A percentile compares a stretch with the other conserved stretches of the same genome.
These are phyloP conservation scores for Drosophila prostipennis DNA, from an alignment of 2,888 invertebrate genomes.

Conservation along the genomic window DNA sequence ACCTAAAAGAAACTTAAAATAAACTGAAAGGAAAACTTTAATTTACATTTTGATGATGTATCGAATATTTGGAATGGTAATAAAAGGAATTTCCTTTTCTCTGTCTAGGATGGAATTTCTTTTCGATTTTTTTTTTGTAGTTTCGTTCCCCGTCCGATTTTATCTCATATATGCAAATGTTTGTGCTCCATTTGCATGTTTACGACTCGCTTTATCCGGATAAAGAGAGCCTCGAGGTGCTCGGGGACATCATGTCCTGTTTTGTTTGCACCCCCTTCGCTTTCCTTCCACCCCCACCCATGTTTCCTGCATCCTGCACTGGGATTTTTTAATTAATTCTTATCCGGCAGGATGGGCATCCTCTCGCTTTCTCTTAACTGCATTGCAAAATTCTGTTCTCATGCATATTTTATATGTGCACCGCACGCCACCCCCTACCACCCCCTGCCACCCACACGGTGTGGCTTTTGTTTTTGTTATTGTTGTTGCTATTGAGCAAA, in stretches of 20 bases:
- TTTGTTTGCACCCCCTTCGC: neutral
- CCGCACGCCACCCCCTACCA: neutral
- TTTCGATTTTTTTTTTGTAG: slow-evolving; percentile 15
- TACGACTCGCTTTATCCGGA: slow-evolving; percentile 26
- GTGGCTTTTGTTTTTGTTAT: slow-evolving; percentile 25
- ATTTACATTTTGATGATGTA: too few relatives aligned
- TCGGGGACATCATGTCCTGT: slow-evolving; percentile 32
- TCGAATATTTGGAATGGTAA: neutral
- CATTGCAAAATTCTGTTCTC: slow-evolving; percentile 26
- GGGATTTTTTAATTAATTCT: slow-evolving; percentile 40
- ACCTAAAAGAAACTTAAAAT: too few relatives aligned
- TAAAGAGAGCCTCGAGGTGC: slow-evolving; percentile 21
- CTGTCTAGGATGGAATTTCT: slow-evolving; percentile 2
- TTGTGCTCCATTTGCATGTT: slow-evolving; percentile 42
- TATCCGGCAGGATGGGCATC: slow-evolving; percentile 33
- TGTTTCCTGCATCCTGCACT: slow-evolving; percentile 26
- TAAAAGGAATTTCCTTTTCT: neutral
- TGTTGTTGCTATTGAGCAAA: slow-evolving; percentile 53
- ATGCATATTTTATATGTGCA: slow-evolving; percentile 29
- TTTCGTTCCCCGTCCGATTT: slow-evolving; percentile 17
- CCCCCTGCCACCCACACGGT: slow-evolving; percentile 3
- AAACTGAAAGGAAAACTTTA: too few relatives aligned
- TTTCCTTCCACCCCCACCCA: neutral
- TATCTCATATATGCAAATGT: slow-evolving; percentile 41
- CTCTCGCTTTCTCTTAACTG: neutral